Conservation (phyloP, 1,140 invertebrate species). For the Chionoecetes opilio region DNA sequence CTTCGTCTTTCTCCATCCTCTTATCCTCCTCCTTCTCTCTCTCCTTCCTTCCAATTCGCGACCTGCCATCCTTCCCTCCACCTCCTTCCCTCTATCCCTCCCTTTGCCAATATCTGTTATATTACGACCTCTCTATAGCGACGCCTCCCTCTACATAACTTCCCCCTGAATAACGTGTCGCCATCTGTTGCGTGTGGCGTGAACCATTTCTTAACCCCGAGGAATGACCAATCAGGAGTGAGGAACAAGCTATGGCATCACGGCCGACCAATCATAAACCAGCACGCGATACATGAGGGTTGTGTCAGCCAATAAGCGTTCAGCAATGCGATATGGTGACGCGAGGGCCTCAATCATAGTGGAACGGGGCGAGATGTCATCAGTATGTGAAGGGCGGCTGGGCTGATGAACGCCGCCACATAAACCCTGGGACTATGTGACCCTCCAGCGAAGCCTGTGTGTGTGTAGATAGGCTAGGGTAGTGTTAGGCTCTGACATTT, state of each 20-base stretch:
- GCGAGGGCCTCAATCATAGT: background rate
- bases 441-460: background rate
- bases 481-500: no score
- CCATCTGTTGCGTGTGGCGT: no score
- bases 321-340: background rate
- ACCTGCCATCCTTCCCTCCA: background rate
- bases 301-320: background rate
- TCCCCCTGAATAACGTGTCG: background rate
- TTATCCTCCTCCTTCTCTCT: background rate
- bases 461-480: no score
- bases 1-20: background rate
- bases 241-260: background rate
- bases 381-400: background rate
- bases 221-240: background rate
- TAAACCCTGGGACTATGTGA: background rate
- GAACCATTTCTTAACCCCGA: background rate
- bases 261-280: background rate
- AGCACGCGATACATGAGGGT: no score
- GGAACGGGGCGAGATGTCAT: background rate
- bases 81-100: background rate
- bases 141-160: background rate
- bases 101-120: conserved; percentile 17
- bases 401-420: background rate
- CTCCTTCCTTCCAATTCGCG: background rate
- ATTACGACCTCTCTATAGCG: conserved; percentile 28